A percentile compares a stretch with the other conserved stretches of the same genome.
Conservation (phyloP, 2,797 vertebrate species). For the Sylvilagus floridanus region DNA sequence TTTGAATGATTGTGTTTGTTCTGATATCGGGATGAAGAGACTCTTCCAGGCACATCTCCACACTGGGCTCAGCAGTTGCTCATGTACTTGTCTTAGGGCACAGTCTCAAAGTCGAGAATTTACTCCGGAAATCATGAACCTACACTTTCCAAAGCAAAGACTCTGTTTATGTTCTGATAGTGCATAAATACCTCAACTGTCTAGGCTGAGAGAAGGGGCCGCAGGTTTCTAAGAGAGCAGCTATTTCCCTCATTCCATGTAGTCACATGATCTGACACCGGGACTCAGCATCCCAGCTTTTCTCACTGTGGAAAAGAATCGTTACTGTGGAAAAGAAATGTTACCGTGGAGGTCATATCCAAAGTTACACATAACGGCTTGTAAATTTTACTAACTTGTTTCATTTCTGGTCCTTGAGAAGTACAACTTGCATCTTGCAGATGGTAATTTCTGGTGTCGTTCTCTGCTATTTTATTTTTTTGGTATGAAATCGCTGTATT, state of each 20-base stretch:
- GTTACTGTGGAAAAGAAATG: slow-evolving; percentile 78
- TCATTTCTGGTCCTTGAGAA: slow-evolving; percentile 90
- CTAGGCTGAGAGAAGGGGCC: slow-evolving; percentile 49
- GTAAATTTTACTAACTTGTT: slow-evolving; percentile 89
- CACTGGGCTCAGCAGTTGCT: not conserved
- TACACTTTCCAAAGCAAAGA: slow-evolving; percentile 55
- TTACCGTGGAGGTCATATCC: slow-evolving; percentile 70
- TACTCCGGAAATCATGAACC: slow-evolving; percentile 35
- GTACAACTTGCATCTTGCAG: slow-evolving; percentile 85
- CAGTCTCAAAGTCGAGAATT: not conserved
- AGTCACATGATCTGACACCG: accelerated
- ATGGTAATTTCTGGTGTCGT: slow-evolving; percentile 90
- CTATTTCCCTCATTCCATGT: not conserved
- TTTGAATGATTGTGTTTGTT: not conserved
- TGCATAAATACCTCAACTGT: slow-evolving; percentile 86
- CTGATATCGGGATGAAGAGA: not conserved
- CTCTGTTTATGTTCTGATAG: not conserved
- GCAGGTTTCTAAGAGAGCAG: slow-evolving; percentile 56
- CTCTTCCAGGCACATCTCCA: not conserved
- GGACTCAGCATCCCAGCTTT: slow-evolving; percentile 63
- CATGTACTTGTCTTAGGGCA: not conserved
- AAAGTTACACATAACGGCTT: slow-evolving; percentile 90
- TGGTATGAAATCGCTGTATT: slow-evolving; percentile 92
- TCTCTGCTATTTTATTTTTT: slow-evolving; percentile 87
- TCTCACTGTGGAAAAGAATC: slow-evolving; percentile 82